phyloP scores from a whole-genome alignment of 2,797 vertebrate species.

The Sebastolobus alascanus region DNA sequence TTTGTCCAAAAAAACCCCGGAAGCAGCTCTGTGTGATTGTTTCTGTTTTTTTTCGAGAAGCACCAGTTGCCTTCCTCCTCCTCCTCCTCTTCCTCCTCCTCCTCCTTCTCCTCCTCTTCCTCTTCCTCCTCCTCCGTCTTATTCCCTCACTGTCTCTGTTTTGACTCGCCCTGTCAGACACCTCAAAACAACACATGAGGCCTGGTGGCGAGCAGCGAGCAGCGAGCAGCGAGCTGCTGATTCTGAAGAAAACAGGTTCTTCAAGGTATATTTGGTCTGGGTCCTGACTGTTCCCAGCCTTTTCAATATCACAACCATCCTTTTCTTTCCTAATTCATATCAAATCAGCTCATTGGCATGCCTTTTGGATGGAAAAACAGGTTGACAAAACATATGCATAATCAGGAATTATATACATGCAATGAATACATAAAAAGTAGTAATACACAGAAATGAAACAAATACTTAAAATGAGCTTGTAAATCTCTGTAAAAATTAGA shows the following conservation, averaged over 20 bases:
- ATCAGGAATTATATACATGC: not conserved
- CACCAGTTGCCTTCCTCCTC: not conserved
- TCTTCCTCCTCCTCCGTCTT: slow-evolving; percentile 11
- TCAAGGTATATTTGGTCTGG: not conserved
- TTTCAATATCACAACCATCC: not conserved
- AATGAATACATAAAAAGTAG: not conserved
- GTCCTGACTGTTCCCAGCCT: not conserved
- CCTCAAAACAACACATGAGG: slow-evolving; percentile 28
- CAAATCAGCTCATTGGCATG: not conserved
- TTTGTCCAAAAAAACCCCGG: not conserved
- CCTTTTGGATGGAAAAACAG: not conserved
- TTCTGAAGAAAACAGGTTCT: not conserved
- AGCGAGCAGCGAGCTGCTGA: not conserved
- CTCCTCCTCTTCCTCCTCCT: too few species aligned
- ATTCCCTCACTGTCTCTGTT: slow-evolving; percentile 30
- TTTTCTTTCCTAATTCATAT: not conserved
- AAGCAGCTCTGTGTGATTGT: not conserved
- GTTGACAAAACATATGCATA: not conserved
- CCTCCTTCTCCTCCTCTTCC: slow-evolving; percentile 15
- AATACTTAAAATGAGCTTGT: not conserved
- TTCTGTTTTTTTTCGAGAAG: not conserved
- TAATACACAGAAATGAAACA: not conserved
- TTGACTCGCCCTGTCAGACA: slow-evolving; percentile 47
- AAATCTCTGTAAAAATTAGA: not conserved
- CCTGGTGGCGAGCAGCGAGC: slow-evolving; percentile 14